A percentile compares a stretch with the other conserved stretches of the same genome.
Conservation (phyloP, 2,888 invertebrate genomes). For the Panzeria rudis region DNA sequence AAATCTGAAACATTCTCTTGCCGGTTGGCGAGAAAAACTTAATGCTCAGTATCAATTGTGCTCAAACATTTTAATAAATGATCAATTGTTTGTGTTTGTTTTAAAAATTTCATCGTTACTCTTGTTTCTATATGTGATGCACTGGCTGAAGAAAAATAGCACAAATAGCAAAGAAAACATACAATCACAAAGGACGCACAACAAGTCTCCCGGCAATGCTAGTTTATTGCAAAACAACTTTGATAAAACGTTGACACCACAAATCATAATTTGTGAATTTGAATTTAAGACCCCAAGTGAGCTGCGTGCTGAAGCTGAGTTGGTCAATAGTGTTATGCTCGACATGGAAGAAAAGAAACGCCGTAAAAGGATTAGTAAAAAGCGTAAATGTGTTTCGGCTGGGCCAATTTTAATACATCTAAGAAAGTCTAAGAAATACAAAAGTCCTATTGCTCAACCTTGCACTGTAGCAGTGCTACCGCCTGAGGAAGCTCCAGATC, state of each 20-base stretch:
- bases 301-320: slow-evolving; percentile 76
- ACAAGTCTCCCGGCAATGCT: slow-evolving; percentile 11
- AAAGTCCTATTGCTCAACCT: slow-evolving; percentile 18
- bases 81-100: slow-evolving; percentile 78
- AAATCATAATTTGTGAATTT: slow-evolving; percentile 76
- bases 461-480: slow-evolving; percentile 70
- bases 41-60: slow-evolving; percentile 58
- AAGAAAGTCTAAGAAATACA: slow-evolving; percentile 73
- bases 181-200: neutral
- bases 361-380: slow-evolving; percentile 79
- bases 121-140: slow-evolving; percentile 79
- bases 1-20: slow-evolving; percentile 67
- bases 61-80: slow-evolving; percentile 73
- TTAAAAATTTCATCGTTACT: slow-evolving; percentile 76
- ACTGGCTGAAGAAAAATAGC: slow-evolving; percentile 71
- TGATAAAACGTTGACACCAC: slow-evolving; percentile 18
- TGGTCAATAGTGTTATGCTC: slow-evolving; percentile 76
- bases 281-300: slow-evolving; percentile 79
- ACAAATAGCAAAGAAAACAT: slow-evolving; percentile 3
- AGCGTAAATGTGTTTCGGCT: slow-evolving; percentile 82
- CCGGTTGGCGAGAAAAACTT: slow-evolving; percentile 55
- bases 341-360: slow-evolving; percentile 80
- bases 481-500: slow-evolving; percentile 57
- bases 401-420: slow-evolving; percentile 81
- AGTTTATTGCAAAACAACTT: neutral